These are phyloP conservation scores for Camelus bactrianus DNA, from an alignment of 2,113 vertebrate genomes.

Conservation along the genomic window DNA sequence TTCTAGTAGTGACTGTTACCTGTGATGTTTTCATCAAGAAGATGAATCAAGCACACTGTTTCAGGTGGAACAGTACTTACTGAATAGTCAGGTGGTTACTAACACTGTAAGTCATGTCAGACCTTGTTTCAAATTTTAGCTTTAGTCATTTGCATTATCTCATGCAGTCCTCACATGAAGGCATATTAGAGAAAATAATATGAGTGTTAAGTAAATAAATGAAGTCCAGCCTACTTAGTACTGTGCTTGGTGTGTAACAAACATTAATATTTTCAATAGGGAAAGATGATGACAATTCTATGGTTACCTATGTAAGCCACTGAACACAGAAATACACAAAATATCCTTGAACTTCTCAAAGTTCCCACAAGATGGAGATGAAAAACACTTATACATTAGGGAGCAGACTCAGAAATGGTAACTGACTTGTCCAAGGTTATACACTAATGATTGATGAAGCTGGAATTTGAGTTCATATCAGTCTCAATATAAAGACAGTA, in stretches of 20 bases:
- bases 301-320: neutral
- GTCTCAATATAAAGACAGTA: neutral
- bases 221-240: neutral
- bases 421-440: neutral
- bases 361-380: neutral
- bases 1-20: rapidly evolving
- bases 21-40: neutral
- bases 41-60: neutral
- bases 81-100: neutral
- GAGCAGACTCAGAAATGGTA: neutral
- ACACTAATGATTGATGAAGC: neutral
- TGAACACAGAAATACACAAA: neutral
- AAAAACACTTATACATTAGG: neutral
- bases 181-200: neutral
- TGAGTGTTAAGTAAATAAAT: neutral
- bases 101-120: neutral
- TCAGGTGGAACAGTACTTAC: neutral
- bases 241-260: neutral
- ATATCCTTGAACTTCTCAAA: neutral
- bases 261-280: neutral
- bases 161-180: neutral
- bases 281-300: neutral
- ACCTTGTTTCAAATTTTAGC: neutral
- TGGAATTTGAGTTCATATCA: neutral
- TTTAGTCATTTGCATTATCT: neutral